Evolutionary conservation across 1,140 invertebrate genomes (phyloP), one percentile per base, ranked within the genome.

Genomic region (Diachasmimorpha longicaudata): DNA sequence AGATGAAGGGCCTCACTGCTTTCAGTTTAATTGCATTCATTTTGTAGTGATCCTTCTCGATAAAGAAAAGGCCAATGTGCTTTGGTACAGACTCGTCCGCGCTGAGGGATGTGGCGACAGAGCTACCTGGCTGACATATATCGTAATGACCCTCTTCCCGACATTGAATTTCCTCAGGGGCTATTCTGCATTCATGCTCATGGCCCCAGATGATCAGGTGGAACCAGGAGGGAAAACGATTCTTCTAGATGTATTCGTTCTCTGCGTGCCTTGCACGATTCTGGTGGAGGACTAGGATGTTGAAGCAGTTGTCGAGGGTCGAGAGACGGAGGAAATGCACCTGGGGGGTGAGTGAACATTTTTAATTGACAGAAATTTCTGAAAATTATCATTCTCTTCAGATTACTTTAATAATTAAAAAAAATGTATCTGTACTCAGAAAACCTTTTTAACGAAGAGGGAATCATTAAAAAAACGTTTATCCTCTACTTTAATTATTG

Each of bases 191-290:
- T 82, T 99, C 97, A 87, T 99, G 98, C 84, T 99, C 99, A 87
- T 99, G 99, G 2, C 99, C 99, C 98, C 99, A 99, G 72, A 99
- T 90, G 46, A 99, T 93, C 25, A 99, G 88, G 88, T 99, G 92
- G 31, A 99, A 87, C 85, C 98, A 98, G 19, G 92, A 90, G 11
- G 97, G 96, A 39, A 99, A 87, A 76, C 93, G 92, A 70, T 93
- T 90, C 87, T 99, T 95, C n/a, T 95, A 93, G 77, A 99, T 92
- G 80, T 94, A 96, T 95, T 93, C 94, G 14, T 91, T 90, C 0
- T 94, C 93, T 72, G 94, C 90, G 75, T 94, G 92, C 42, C 82
- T 81, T 0, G 93, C 93, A 75, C 97, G 92, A 87, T 99, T 99
- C 88, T 99, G 99, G 91, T 99, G 99, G 48, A 99, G 86, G 3